Base-by-base conservation (phyloP, 2,888 invertebrate genomes). In the Halocaridina rubra region DNA sequence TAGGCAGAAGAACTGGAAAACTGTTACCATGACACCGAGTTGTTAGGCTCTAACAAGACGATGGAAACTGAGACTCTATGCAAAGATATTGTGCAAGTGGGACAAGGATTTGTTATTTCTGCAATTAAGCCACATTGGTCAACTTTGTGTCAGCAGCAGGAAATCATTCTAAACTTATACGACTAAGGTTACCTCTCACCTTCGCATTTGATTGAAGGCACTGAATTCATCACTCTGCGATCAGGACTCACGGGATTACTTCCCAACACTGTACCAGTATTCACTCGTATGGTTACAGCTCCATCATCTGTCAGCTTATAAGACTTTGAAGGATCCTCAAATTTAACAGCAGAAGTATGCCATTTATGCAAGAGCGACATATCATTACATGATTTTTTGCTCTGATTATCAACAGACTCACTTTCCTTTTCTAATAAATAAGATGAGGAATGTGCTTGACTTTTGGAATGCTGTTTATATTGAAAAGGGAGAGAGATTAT, bases 171-270 rank as follows among this genome's bases (percentile, higher is more conserved):
- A n/a, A n/a, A n/a, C n/a, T n/a, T n/a, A n/a, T n/a, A n/a, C n/a
- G n/a, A n/a, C n/a, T n/a, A n/a, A n/a, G n/a, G n/a, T n/a, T n/a
- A n/a, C n/a, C n/a, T n/a, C 32, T 33, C 39, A 76, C 81, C 81
- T 76, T n/a, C 67, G 75, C 81, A 81, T 22, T 81, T 81, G 46
- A 81, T 81, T 59, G 81, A 81, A 10, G 81, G 81, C 4, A 29
- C 22, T 30, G 57, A 32, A 57, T 22, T 33, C 3, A 71, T 19
- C 39, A 75, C 3, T 22, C 46, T 27, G 7, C 61, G 29, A 24
- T 71, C 19, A 7, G 33, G 4, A 22, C 22, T 10, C 29, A 59
- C 29, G 5, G 77, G 27, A 16, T n/a, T 57, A 33, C 29, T 27
- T 8, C n/a, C 77, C 24, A 16, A 57, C 19, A 82, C 78, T 10